phyloP scores from a whole-genome alignment of 2,888 invertebrate genomes.

The Drosophila yooni region DNA sequence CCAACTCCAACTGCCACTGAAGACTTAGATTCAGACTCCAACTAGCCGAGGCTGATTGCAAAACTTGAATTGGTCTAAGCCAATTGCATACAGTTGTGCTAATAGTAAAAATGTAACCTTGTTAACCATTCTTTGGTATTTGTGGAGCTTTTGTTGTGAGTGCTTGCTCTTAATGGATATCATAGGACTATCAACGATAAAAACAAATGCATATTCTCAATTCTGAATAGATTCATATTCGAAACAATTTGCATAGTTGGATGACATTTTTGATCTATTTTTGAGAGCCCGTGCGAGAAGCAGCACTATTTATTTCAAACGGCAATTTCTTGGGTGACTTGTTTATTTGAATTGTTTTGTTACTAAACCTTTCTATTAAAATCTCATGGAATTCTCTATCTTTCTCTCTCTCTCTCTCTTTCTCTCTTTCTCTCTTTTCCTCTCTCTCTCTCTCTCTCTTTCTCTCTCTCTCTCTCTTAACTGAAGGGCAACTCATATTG shows the following conservation, averaged over 20 bases:
- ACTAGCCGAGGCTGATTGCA: conserved; percentile 57
- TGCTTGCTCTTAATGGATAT: not conserved
- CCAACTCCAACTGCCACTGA: conserved; percentile 1
- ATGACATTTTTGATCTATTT: too few relatives aligned
- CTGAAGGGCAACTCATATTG: too few relatives aligned
- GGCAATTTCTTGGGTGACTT: not conserved
- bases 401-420: too few relatives aligned
- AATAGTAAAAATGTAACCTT: too few relatives aligned
- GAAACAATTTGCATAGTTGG: too few relatives aligned
- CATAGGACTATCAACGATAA: not conserved
- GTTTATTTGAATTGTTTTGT: not conserved
- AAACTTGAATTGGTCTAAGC: conserved; percentile 39
- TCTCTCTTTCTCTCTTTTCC: not conserved
- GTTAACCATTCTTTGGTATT: too few relatives aligned
- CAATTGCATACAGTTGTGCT: not conserved
- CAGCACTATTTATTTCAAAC: too few relatives aligned
- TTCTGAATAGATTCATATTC: not conserved
- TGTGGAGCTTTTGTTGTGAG: not conserved
- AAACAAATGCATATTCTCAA: not conserved
- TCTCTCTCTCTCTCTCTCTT: too few relatives aligned
- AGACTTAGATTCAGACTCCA: not conserved
- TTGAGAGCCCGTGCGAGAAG: too few relatives aligned
- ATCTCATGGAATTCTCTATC: not conserved
- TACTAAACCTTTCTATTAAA: not conserved
- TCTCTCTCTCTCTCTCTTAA: not conserved